Evolutionary conservation across 1,140 invertebrate genomes (phyloP).

Genomic region (Rhyzopertha dominica): DNA sequence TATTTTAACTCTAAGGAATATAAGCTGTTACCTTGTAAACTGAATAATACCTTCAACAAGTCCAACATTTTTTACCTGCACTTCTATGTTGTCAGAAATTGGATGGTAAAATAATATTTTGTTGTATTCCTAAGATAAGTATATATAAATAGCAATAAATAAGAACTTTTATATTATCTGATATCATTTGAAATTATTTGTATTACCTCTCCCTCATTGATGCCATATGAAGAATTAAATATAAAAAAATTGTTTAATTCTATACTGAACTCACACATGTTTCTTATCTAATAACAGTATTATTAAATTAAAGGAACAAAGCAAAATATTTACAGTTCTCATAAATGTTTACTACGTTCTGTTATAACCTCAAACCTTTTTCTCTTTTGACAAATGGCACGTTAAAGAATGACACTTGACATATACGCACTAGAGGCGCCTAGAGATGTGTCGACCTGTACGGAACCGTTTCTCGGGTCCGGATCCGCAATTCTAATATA

Average conservation of each 20-base stretch:
- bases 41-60: slow-evolving; percentile 88
- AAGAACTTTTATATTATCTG: slow-evolving; percentile 3
- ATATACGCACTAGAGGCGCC: no score
- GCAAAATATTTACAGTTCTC: no score
- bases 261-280: no score
- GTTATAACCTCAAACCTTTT: no score
- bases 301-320: no score
- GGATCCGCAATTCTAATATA: no score
- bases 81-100: slow-evolving; percentile 67
- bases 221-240: slow-evolving; percentile 32
- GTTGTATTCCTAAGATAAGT: slow-evolving; percentile 72
- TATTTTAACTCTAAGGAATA: slow-evolving; percentile 20
- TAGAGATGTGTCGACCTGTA: no score
- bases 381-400: no score
- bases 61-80: slow-evolving; percentile 84
- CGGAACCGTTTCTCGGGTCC: no score
- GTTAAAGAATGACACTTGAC: no score
- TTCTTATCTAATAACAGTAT: no score
- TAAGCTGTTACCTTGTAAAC: slow-evolving; percentile 75
- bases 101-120: slow-evolving; percentile 87
- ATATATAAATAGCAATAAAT: slow-evolving; percentile 9
- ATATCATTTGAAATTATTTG: slow-evolving; percentile 3
- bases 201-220: slow-evolving; percentile 35
- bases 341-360: no score
- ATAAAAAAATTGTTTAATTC: slow-evolving; percentile 38